Evolutionary conservation across 2,113 vertebrate species (phyloP).

Genomic region (Neofelis nebulosa): DNA sequence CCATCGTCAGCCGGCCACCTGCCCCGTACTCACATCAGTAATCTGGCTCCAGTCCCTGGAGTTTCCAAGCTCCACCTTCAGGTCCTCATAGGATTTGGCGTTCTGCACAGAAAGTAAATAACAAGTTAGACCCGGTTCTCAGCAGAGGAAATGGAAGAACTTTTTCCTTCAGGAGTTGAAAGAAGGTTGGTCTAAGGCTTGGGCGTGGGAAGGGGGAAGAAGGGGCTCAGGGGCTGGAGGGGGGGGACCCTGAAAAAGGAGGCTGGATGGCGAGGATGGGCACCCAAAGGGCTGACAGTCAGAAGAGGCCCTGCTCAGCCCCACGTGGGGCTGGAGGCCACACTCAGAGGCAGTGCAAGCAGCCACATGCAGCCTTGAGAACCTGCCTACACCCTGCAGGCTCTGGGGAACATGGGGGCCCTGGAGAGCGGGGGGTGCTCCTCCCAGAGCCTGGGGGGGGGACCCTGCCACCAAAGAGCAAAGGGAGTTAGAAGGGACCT

Average conservation of each 20-base stretch:
- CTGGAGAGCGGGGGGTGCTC: neutral
- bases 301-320: neutral
- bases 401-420: neutral
- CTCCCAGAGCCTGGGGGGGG: neutral
- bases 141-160: neutral
- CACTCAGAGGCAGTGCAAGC: neutral
- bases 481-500: neutral
- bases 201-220: neutral
- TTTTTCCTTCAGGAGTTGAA: slow-evolving; percentile 19
- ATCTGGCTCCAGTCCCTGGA: slow-evolving; percentile 75
- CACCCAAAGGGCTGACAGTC: neutral
- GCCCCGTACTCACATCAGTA: slow-evolving; percentile 54
- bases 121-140: neutral
- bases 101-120: slow-evolving; percentile 78
- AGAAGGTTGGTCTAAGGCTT: neutral
- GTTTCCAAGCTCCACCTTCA: slow-evolving; percentile 86
- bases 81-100: slow-evolving; percentile 86
- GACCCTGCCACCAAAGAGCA: neutral
- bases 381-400: neutral
- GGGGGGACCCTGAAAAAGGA: neutral
- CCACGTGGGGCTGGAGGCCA: neutral
- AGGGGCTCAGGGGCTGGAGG: neutral
- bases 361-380: neutral
- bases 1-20: neutral
- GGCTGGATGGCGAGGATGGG: neutral